phyloP scores from a whole-genome alignment of 2,113 vertebrate genomes.

The Cryptomyrus ogoouensis region DNA sequence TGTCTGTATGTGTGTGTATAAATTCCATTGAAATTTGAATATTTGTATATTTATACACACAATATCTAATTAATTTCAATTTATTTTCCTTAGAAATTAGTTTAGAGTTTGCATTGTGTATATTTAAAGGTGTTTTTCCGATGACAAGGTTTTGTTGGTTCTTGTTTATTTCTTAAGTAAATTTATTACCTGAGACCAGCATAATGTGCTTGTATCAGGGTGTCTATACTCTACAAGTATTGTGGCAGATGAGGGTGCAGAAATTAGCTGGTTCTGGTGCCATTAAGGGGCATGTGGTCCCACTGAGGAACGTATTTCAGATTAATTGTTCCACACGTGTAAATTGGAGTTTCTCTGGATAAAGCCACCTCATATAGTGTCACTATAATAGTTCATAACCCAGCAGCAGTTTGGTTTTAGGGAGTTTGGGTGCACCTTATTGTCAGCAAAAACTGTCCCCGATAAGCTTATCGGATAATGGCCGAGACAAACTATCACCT shows the following conservation, averaged over 20 bases:
- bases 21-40: neutral
- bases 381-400: neutral
- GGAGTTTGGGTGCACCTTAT: neutral
- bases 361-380: neutral
- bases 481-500: neutral
- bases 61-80: neutral
- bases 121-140: neutral
- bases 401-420: neutral
- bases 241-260: neutral
- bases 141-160: neutral
- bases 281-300: neutral
- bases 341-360: neutral
- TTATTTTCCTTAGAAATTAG: neutral
- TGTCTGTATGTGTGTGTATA: neutral
- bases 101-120: neutral
- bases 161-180: neutral
- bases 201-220: neutral
- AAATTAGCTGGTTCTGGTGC: neutral
- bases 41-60: neutral
- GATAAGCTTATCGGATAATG: neutral
- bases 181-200: neutral
- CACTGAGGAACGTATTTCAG: neutral
- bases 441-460: neutral
- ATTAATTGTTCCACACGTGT: neutral
- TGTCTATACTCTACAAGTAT: neutral